These are phyloP conservation scores for Psittacus erithacus DNA, from an alignment of 2,113 vertebrate genomes.

Conservation along the genomic window DNA sequence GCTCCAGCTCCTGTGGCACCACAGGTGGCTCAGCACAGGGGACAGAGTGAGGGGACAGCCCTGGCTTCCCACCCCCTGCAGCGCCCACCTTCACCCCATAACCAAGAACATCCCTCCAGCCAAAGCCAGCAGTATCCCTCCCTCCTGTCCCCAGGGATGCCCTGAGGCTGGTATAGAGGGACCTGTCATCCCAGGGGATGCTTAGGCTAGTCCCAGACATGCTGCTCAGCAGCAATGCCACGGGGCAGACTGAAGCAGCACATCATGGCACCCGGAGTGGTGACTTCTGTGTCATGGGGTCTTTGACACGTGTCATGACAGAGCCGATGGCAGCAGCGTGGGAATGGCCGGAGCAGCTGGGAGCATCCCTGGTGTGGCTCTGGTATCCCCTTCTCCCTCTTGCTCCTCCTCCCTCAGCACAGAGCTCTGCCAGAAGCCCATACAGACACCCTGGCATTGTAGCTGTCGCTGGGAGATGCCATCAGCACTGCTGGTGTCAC, in stretches of 20 bases:
- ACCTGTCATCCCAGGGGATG: not conserved
- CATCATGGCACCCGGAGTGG: fast-evolving
- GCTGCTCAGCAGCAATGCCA: fast-evolving
- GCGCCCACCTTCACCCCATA: not conserved
- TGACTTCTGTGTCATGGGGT: not conserved
- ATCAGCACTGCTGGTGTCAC: not conserved
- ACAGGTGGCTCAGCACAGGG: not conserved
- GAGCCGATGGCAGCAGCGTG: not conserved
- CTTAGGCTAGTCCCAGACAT: not conserved
- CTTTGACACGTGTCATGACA: not conserved
- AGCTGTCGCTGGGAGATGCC: fast-evolving
- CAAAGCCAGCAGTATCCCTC: not conserved
- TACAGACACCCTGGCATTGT: not conserved
- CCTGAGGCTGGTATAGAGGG: not conserved
- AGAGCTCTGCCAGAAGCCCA: not conserved
- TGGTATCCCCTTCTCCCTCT: not conserved
- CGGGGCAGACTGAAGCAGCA: not conserved
- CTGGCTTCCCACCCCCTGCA: not conserved
- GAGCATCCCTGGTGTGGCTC: not conserved
- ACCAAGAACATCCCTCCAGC: not conserved
- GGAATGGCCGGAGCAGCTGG: not conserved
- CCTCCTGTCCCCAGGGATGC: not conserved
- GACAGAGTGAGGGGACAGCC: not conserved
- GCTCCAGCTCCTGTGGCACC: conserved; percentile 82
- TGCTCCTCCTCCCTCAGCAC: not conserved